These are phyloP conservation scores for Ypsolopha sequella DNA, from an alignment of 2,888 invertebrate species.

Conservation along the genomic window DNA sequence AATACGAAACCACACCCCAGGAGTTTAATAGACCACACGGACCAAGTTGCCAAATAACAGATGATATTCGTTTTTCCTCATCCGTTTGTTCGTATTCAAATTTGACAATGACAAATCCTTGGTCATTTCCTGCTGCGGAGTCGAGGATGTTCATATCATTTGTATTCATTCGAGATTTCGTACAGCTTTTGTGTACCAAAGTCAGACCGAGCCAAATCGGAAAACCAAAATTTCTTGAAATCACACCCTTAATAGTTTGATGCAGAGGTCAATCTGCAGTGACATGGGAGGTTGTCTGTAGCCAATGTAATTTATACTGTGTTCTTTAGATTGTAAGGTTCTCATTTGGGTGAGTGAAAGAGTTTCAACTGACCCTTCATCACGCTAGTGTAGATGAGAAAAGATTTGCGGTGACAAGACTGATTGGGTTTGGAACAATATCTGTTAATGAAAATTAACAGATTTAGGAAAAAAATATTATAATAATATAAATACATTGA, in stretches of 20 bases:
- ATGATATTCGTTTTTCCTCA: conserved; percentile 62
- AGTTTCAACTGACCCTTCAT: too few species aligned
- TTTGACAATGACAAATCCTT: conserved; percentile 65
- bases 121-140: conserved; percentile 47
- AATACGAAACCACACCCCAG: background rate
- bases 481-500: too few species aligned
- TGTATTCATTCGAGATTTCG: conserved; percentile 50
- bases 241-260: too few species aligned
- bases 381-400: conserved; percentile 34
- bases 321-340: too few species aligned
- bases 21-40: conserved; percentile 3
- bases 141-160: conserved; percentile 57
- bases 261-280: too few species aligned
- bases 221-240: too few species aligned
- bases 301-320: too few species aligned
- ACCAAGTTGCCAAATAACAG: conserved; percentile 29
- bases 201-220: too few species aligned
- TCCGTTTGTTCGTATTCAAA: conserved; percentile 59
- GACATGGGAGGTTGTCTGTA: too few species aligned
- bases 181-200: too few species aligned
- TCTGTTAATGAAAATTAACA: background rate
- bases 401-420: conserved; percentile 32
- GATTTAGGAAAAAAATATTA: background rate
- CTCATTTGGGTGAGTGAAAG: conserved; percentile 11
- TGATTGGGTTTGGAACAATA: conserved; percentile 17